Base-by-base conservation (phyloP, 2,888 invertebrate genomes). In the Neoitamus cyanurus region DNA sequence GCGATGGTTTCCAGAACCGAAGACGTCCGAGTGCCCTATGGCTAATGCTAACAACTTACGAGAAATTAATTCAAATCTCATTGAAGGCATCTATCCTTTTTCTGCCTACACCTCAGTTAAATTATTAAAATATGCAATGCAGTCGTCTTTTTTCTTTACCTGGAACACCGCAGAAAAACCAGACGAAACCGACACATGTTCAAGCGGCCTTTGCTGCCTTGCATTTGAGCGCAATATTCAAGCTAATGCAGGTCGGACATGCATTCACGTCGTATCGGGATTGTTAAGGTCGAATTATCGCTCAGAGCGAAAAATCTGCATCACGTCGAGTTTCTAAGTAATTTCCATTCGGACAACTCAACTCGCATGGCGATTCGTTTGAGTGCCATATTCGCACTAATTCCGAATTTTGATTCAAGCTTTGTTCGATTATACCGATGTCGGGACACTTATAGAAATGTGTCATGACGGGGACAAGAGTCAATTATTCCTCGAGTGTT, bases 61-160 rank as follows among this genome's bases (percentile, higher is more conserved):
- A 83, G 83, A 83, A 83, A 83, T 83, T 83, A 83, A 83, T 83
- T 83, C 83, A 83, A 83, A 83, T 83, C 83, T 83, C 73, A 75
- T 83, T 83, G 73, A 83, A 75, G 46, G 73, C 75, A 83, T 83
- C 83, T 68, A 82, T 82, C 82, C 82, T 69, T 37, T 25, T 69
- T 68, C 82, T 82, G 69, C 82, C 82, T 82, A 82, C 82, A 82
- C 69, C 36, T 25, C 69, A 69, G 82, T 36, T 82, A 69, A 82
- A 82, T 69, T 82, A 82, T 82, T 82, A 82, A 82, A 82, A 82
- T 82, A 82, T 82, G 69, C 82, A 82, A 25, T 36, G 82, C 25
- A 36, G 69, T 69, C 28, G 69, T 25, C 25, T 69, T 68, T 36
- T 25, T 15, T 34, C 37, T 75, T 34, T 36, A 37, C 69, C 31